These are phyloP conservation scores for Prosopocoilus inquinatus DNA, from an alignment of 2,888 invertebrate genomes.

Conservation along the genomic window DNA sequence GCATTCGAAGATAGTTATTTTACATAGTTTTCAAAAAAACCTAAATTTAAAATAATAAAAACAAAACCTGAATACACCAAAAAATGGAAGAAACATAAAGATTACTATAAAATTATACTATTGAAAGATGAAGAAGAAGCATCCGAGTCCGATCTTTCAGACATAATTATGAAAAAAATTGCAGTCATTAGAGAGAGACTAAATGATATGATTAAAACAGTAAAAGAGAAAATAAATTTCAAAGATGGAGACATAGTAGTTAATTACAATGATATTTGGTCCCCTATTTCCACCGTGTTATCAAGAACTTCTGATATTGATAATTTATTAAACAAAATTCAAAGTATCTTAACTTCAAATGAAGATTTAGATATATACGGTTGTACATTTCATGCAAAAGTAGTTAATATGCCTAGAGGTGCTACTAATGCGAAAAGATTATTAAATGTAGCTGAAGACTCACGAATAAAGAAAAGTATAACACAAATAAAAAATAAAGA, in stretches of 20 bases:
- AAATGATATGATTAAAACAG: background rate
- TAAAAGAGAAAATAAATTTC: conserved; percentile 11
- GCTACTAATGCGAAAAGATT: background rate
- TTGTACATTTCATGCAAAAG: background rate
- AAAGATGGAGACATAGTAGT: background rate
- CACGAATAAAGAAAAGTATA: background rate
- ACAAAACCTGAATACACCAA: background rate
- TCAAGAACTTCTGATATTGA: no score
- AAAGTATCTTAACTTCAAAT: background rate
- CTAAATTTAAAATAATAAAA: no score
- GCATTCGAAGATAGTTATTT: no score
- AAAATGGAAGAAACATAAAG: background rate
- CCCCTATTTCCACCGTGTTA: no score
- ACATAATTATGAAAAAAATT: no score
- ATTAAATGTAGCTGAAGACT: background rate
- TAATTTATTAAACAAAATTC: background rate
- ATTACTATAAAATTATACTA: background rate
- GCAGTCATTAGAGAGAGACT: background rate
- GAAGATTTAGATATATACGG: background rate
- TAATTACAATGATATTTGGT: background rate
- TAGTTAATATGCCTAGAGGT: background rate
- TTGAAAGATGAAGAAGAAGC: background rate
- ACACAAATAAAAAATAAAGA: background rate
- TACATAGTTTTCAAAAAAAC: no score
- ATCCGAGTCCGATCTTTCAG: background rate